Percentiles rank a stretch among this genome's conserved stretches.
Conservation (phyloP, 2,888 invertebrate genomes). For the Nineta flava region DNA sequence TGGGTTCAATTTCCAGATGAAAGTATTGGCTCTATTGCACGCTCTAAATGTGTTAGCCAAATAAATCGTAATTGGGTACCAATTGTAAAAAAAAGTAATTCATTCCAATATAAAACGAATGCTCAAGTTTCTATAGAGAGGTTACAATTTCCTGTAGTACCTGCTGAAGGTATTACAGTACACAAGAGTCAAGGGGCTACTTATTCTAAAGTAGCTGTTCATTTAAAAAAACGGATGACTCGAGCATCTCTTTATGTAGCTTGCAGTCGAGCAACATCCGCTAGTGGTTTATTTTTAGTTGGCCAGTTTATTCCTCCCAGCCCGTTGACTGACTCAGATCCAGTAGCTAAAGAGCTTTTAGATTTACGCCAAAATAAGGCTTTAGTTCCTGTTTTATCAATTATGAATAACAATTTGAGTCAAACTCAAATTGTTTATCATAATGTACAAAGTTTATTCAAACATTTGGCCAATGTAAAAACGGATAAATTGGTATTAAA, state of each 20-base stretch:
- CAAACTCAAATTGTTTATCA: neutral
- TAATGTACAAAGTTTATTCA: neutral
- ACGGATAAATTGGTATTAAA: neutral
- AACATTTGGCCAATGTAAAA: neutral
- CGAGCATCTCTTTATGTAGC: neutral
- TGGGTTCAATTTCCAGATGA: too few species aligned
- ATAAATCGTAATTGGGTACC: too few species aligned
- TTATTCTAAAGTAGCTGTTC: constrained; percentile 4
- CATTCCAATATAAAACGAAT: too few species aligned
- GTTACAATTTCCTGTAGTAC: constrained; percentile 11
- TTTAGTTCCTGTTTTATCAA: neutral
- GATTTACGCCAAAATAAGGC: neutral
- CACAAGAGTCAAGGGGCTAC: constrained; percentile 13
- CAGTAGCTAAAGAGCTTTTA: neutral
- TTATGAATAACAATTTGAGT: neutral
- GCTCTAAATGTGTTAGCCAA: too few species aligned
- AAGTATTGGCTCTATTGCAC: too few species aligned
- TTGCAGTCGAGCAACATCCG: neutral
- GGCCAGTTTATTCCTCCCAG: neutral
- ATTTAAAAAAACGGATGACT: neutral
- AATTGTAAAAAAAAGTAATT: too few species aligned
- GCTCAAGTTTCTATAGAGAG: constrained; percentile 2
- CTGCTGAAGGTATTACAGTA: constrained; percentile 12
- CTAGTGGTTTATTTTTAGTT: neutral
- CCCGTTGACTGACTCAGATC: neutral